These are phyloP conservation scores for Benitochromis conjunctus DNA, from an alignment of 2,113 vertebrate species.

Conservation along the genomic window DNA sequence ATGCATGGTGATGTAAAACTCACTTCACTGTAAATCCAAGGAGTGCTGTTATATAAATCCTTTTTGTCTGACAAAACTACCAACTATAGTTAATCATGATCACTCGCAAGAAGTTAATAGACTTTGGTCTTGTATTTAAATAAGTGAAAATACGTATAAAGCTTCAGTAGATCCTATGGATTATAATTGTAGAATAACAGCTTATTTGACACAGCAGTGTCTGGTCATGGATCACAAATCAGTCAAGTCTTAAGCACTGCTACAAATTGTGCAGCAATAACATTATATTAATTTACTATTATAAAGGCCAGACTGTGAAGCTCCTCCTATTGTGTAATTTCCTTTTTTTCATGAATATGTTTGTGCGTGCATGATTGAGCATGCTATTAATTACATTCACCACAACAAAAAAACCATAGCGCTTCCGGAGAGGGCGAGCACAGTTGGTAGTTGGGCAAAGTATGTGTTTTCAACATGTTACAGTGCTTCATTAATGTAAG, in stretches of 20 bases:
- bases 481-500: neutral
- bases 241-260: neutral
- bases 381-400: slow-evolving; percentile 15
- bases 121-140: neutral
- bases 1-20: too few species aligned
- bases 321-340: neutral
- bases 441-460: neutral
- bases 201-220: slow-evolving; percentile 18
- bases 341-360: neutral
- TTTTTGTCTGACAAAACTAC: neutral
- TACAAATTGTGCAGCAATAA: slow-evolving; percentile 1
- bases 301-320: slow-evolving; percentile 4
- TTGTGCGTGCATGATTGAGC: neutral
- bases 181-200: neutral
- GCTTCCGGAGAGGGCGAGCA: neutral
- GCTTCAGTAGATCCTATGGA: neutral
- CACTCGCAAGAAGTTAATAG: neutral
- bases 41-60: neutral
- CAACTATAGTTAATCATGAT: rapidly evolving
- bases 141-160: neutral
- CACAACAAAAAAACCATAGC: rapidly evolving
- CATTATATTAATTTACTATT: neutral
- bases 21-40: too few species aligned
- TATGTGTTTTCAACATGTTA: neutral
- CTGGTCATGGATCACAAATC: neutral